Percentiles rank a stretch among this genome's conserved stretches.
These are phyloP conservation scores for Melopsittacus undulatus DNA, from an alignment of 2,797 vertebrate species.

Conservation along the genomic window DNA sequence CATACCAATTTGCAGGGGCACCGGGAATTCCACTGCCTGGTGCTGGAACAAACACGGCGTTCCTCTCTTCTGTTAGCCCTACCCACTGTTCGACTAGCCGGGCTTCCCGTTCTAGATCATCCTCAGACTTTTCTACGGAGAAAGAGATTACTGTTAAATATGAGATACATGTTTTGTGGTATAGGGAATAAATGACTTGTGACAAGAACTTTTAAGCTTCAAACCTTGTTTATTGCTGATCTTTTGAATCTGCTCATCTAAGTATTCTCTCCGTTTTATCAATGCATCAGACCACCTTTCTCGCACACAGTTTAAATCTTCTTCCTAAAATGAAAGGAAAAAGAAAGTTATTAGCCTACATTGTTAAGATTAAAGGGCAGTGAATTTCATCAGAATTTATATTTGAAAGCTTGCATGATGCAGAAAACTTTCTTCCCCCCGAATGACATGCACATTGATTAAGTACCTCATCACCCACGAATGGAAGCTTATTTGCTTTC, in stretches of 20 bases:
- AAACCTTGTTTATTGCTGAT: conserved; percentile 95
- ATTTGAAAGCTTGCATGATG: conserved; percentile 52
- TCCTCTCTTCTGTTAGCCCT: conserved; percentile 94
- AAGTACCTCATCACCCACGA: conserved; percentile 36
- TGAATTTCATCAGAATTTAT: conserved; percentile 37
- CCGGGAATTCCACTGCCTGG: conserved; percentile 94
- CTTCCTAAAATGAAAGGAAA: conserved; percentile 81
- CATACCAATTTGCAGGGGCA: conserved; percentile 92
- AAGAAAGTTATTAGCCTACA: neutral
- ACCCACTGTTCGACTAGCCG: conserved; percentile 98
- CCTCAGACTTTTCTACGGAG: conserved; percentile 89
- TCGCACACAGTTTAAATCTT: conserved; percentile 94
- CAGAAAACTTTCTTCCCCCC: conserved; percentile 1
- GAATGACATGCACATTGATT: conserved; percentile 40
- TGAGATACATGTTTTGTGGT: neutral
- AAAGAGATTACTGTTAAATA: neutral
- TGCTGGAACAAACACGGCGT: conserved; percentile 93
- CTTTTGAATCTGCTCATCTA: conserved; percentile 97
- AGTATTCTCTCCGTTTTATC: conserved; percentile 93
- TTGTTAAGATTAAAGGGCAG: neutral
- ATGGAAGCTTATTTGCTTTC: conserved; percentile 30
- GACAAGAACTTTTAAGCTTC: neutral
- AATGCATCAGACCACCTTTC: conserved; percentile 96
- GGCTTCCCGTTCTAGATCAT: conserved; percentile 92
- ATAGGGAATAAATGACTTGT: neutral